Evolutionary conservation across 2,888 invertebrate species (phyloP).

Genomic region (Drosophila algonquin): DNA sequence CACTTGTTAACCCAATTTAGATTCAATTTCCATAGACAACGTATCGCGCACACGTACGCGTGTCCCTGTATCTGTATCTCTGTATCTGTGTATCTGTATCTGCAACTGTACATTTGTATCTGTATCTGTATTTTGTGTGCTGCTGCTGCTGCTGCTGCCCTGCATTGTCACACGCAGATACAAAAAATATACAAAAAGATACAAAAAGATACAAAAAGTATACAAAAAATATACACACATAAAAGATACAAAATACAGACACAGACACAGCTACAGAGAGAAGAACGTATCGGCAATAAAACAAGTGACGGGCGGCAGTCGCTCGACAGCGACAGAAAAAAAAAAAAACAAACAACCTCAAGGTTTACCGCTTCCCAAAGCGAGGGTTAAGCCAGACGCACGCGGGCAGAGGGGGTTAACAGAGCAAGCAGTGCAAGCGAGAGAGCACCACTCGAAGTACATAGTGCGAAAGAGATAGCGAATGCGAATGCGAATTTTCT

Average conservation of each 20-base stretch:
- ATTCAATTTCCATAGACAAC: conserved; percentile 76
- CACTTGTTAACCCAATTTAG: conserved; percentile 80
- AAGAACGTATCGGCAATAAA: conserved; percentile 51
- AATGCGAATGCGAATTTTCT: conserved; percentile 57
- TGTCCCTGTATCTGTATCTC: conserved; percentile 9
- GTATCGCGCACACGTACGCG: conserved; percentile 10
- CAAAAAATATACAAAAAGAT: not conserved
- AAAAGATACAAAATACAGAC: conserved; percentile 22
- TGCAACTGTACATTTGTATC: conserved; percentile 23
- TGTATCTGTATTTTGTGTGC: conserved; percentile 13
- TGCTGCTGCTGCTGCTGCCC: conserved; percentile 28
- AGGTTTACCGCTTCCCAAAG: conserved; percentile 57
- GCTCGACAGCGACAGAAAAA: conserved; percentile 41
- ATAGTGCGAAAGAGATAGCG: not conserved
- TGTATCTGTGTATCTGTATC: conserved; percentile 19
- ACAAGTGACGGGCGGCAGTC: conserved; percentile 50
- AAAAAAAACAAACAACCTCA: conserved; percentile 51
- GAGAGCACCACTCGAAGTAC: too few relatives aligned
- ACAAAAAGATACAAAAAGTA: not conserved
- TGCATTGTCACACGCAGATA: conserved; percentile 66
- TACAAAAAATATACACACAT: conserved; percentile 16
- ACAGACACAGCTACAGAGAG: conserved; percentile 32
- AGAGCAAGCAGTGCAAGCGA: not conserved
- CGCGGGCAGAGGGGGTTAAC: conserved; percentile 14
- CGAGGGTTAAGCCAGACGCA: conserved; percentile 19